Evolutionary conservation across 2,113 vertebrate genomes (phyloP), one percentile per base, ranked within the genome.

Genomic region (Accipiter cooperii): DNA sequence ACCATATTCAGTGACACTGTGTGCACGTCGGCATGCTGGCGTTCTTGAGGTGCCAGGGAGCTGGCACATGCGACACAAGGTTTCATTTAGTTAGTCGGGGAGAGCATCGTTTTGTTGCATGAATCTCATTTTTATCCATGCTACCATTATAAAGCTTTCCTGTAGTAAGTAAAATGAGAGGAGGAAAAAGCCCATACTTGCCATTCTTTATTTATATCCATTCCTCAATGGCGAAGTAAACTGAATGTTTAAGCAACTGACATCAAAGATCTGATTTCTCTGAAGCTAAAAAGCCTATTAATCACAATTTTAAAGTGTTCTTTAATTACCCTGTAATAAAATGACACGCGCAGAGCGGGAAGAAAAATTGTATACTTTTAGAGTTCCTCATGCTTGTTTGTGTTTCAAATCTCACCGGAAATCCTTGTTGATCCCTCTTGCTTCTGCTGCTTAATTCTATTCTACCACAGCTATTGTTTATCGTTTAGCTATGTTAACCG

Each of bases 271-370:
- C 65, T 47, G 86, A 85, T 89, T 95, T 34, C 95, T 98, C 97
- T 98, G 96, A 96, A 96, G 96, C 94, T 93, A 95, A 97, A 97
- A 95, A 96, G 96, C 90, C 85, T 70, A 96, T 97, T 97, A 97
- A 97, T 96, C 92, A 85, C 81, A 20, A 91, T 96, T 96, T 97
- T 78, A 73, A 91, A 95, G 94, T 76, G 95, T 85, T 96, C 89
- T 97, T 97, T 97, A 97, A 98, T 97, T 97, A 92, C 84, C 88
- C 83, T 73, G 74, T 89, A 92, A 95, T 96, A 86, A 95, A 95
- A 85, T 5, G 10, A 92, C 93, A 87, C 36, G 9, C 54, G 5
- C 85, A 49, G 89, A 87, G 94, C 57, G 40, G 86, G 83, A 77
- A 49, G 31, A 26, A 33, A 61, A 74, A 66, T n/a, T 57, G 80